phyloP scores from a whole-genome alignment of 2,888 invertebrate genomes.

The Nezara viridula region DNA sequence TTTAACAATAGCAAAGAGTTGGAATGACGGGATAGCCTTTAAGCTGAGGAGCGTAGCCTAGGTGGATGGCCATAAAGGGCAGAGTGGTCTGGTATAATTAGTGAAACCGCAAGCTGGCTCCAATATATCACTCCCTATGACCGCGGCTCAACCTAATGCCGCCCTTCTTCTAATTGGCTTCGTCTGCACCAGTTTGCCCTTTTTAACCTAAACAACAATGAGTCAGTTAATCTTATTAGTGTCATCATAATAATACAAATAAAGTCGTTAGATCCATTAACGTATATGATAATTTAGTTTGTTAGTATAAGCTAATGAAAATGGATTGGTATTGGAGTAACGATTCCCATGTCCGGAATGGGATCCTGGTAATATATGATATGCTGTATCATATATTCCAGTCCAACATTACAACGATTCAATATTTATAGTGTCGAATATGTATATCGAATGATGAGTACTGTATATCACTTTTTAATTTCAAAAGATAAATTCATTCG shows the following conservation, averaged over 20 bases:
- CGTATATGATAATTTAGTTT: too few relatives aligned
- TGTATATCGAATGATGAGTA: too few relatives aligned
- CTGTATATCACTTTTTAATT: too few relatives aligned
- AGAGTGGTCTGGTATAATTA: constrained; percentile 2
- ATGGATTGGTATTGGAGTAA: too few relatives aligned
- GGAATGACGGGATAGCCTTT: background rate
- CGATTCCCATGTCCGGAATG: too few relatives aligned
- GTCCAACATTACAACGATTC: too few relatives aligned
- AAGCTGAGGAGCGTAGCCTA: background rate
- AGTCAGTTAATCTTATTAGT: background rate
- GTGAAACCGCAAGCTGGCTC: constrained; percentile 19
- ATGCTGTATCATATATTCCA: too few relatives aligned
- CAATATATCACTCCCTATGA: constrained; percentile 15
- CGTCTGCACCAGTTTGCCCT: background rate
- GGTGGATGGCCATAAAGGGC: background rate
- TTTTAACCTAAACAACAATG: background rate
- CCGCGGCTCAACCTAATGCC: background rate
- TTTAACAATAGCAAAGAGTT: background rate
- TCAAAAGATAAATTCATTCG: too few relatives aligned
- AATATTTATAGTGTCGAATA: too few relatives aligned
- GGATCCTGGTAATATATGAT: too few relatives aligned
- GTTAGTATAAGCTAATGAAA: too few relatives aligned
- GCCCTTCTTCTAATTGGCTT: constrained; percentile 28
- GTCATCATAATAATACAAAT: background rate
- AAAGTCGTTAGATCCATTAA: background rate